Percentiles rank a stretch among this genome's conserved stretches.
Conservation (phyloP, 2,888 invertebrate genomes). For the Meta bourneti region DNA sequence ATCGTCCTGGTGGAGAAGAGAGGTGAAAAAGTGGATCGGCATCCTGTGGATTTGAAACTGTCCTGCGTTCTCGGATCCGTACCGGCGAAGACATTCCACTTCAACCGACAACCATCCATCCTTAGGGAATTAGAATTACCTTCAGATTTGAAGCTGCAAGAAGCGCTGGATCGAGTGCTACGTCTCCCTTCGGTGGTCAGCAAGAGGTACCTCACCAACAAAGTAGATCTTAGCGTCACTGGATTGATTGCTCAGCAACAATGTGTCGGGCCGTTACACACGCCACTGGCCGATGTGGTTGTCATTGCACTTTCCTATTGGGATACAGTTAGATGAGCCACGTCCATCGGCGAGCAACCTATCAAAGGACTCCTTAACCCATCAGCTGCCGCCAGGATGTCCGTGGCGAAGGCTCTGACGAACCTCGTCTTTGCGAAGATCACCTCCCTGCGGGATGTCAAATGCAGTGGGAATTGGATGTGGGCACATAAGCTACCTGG, state of each 20-base stretch:
- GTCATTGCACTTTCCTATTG: slow-evolving; percentile 91
- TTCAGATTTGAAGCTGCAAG: slow-evolving; percentile 84
- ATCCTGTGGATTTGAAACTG: slow-evolving; percentile 93
- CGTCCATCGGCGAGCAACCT: slow-evolving; percentile 98
- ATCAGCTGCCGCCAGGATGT: slow-evolving; percentile 93
- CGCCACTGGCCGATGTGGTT: slow-evolving; percentile 96
- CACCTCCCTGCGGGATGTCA: slow-evolving; percentile 87
- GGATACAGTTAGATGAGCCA: slow-evolving; percentile 91
- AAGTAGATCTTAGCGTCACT: slow-evolving; percentile 83
- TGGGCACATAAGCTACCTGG: slow-evolving; percentile 98
- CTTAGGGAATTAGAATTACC: slow-evolving; percentile 83
- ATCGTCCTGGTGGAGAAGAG: slow-evolving; percentile 80
- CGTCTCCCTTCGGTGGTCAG: slow-evolving; percentile 93
- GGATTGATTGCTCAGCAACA: slow-evolving; percentile 98
- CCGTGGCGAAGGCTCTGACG: slow-evolving; percentile 95
- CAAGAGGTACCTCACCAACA: slow-evolving; percentile 96
- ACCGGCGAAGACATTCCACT: slow-evolving; percentile 88
- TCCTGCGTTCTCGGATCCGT: slow-evolving; percentile 93
- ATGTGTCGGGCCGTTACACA: slow-evolving; percentile 97
- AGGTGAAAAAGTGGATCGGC: slow-evolving; percentile 79
- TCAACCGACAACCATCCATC: slow-evolving; percentile 83
- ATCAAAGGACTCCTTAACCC: slow-evolving; percentile 93
- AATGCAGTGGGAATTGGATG: slow-evolving; percentile 99
- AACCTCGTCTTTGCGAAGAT: slow-evolving; percentile 91
- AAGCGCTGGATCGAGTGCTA: slow-evolving; percentile 89